Evolutionary conservation across 2,113 vertebrate species (phyloP).

Genomic region (Cyprinus carpio): DNA sequence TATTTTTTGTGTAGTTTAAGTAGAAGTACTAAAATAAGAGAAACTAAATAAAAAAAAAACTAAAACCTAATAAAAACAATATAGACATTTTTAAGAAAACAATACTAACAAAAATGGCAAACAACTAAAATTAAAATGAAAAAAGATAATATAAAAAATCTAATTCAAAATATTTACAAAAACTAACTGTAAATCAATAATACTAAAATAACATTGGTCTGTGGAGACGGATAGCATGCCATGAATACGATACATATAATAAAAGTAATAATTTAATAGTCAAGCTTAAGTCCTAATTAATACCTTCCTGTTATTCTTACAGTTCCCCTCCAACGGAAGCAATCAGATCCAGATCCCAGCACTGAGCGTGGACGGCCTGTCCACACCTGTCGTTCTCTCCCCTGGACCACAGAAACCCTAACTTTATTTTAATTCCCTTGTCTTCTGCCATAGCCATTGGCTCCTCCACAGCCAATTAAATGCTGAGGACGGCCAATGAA

Average conservation of each 20-base stretch:
- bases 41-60: too few species aligned
- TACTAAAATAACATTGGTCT: not conserved
- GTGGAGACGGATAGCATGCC: not conserved
- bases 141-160: not conserved
- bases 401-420: constrained; percentile 90
- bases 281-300: not conserved
- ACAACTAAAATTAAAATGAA: not conserved
- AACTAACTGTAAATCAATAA: not conserved
- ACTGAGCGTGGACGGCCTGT: constrained; percentile 90
- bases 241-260: not conserved
- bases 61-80: too few species aligned
- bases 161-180: not conserved
- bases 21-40: too few species aligned
- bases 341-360: constrained; percentile 89
- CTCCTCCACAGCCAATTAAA: constrained; percentile 35
- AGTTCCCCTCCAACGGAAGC: constrained; percentile 85
- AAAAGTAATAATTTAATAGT: not conserved
- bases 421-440: not conserved
- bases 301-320: constrained; percentile 46
- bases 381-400: constrained; percentile 89
- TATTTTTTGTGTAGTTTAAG: too few species aligned
- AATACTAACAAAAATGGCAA: not conserved
- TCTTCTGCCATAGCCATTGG: not conserved
- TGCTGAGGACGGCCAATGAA: constrained; percentile 25
- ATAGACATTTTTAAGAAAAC: too few species aligned